Base-by-base conservation (phyloP, 2,113 vertebrate genomes). In the Empidonax alnorum region DNA sequence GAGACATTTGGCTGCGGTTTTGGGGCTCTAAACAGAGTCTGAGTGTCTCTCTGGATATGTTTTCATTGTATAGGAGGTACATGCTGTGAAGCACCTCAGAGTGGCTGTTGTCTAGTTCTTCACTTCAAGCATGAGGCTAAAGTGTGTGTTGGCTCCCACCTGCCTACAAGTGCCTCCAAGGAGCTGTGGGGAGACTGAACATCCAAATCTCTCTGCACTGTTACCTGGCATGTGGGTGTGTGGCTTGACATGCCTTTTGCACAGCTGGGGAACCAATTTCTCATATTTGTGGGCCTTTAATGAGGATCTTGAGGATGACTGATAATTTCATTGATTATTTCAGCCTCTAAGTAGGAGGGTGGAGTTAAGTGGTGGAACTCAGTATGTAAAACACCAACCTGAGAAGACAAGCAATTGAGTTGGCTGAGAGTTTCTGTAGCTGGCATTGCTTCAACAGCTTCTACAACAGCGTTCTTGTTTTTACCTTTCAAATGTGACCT, bases 201-300 rank as follows among this genome's bases (percentile, higher is more conserved):
- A 46, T 28, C 25, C 2, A 0, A 58, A 69, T 7, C 7, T 58
- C 63, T 44, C 79, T 44, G 19, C 61, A 44, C 24, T 56, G 63
- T 1, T 3, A 41, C 28, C 20, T 37, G 24, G 53, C 20, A 28
- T 3, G 24, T 61, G 35, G 42, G 21, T 30, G 13, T 62, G 41
- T 0, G 0, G 13, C 41, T 52, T 0, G 0, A n/a, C 16, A 1
- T 10, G 17, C 11, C 62, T 73, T 82, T 35, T 76, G 58, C 75
- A 69, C 0, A 2, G 37, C 37, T 75, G 55, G 25, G 68, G 28
- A 90, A 80, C 7, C 2, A 27, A 4, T 6, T 9, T 23, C n/a
- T 84, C 42, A 5, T 55, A 21, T 53, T 6, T 62, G 69, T 62
- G 73, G 61, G 42, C 30, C 47, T 81, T 86, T 37, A 47, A 74